phyloP scores from a whole-genome alignment of 2,888 invertebrate species.

The Tholera decimalis region DNA sequence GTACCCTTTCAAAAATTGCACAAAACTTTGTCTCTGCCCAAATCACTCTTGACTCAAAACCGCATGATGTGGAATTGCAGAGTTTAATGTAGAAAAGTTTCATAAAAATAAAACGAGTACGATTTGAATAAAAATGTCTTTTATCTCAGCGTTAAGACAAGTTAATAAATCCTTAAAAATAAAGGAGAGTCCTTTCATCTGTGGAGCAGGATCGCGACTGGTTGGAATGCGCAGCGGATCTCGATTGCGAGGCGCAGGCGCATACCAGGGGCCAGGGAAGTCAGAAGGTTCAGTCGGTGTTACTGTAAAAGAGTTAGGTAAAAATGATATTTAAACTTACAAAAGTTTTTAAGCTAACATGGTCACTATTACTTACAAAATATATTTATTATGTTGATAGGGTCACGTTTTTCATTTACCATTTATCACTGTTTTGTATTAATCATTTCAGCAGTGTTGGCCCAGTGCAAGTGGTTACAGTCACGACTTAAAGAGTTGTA shows the following conservation, averaged over 20 bases:
- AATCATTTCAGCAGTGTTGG: too few relatives aligned
- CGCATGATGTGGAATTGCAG: conserved; percentile 24
- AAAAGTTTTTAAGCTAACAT: too few relatives aligned
- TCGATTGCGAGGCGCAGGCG: conserved; percentile 49
- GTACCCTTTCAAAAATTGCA: too few relatives aligned
- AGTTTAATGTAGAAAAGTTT: conserved; percentile 19
- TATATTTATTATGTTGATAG: too few relatives aligned
- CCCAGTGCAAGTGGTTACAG: too few relatives aligned
- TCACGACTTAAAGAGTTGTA: too few relatives aligned
- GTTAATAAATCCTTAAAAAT: conserved; percentile 55
- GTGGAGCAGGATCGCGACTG: conserved; percentile 48
- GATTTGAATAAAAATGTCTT: conserved; percentile 49
- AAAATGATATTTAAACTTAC: background rate
- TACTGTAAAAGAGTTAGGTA: background rate
- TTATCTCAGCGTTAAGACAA: conserved; percentile 41
- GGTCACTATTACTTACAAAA: too few relatives aligned
- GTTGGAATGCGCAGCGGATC: conserved; percentile 60
- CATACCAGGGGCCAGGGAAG: conserved; percentile 6
- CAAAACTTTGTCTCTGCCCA: too few relatives aligned
- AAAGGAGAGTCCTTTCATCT: conserved; percentile 53
- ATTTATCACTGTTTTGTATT: too few relatives aligned
- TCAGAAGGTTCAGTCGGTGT: conserved; percentile 7
- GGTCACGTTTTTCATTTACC: too few relatives aligned
- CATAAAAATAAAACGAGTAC: conserved; percentile 33
- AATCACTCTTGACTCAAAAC: conserved; percentile 13